Evolutionary conservation across 1,140 invertebrate genomes (phyloP).

Genomic region (Drosophila sulfurigaster): DNA sequence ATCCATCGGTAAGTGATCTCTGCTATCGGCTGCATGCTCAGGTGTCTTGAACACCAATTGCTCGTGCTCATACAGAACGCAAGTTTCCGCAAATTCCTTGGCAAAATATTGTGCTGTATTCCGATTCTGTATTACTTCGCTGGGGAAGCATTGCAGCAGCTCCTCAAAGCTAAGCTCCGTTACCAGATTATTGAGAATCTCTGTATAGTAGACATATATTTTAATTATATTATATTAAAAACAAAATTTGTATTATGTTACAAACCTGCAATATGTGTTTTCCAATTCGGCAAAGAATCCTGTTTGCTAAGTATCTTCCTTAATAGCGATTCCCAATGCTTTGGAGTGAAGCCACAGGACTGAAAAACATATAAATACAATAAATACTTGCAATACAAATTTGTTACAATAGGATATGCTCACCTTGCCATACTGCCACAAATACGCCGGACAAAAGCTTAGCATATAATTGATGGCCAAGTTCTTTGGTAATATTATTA

Average conservation of each 20-base stretch:
- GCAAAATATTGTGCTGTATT: conserved; percentile 73
- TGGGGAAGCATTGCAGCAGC: conserved; percentile 80
- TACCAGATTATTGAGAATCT: conserved; percentile 80
- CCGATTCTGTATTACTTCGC: conserved; percentile 73
- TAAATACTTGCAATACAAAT: background rate
- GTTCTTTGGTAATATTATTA: conserved; percentile 79
- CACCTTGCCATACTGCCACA: conserved; percentile 83
- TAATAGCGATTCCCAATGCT: conserved; percentile 79
- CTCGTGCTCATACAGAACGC: conserved; percentile 71
- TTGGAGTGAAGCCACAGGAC: conserved; percentile 79
- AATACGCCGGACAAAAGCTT: conserved; percentile 73
- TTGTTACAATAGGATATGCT: background rate
- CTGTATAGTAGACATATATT: conserved; percentile 37
- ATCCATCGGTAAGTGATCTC: conserved; percentile 77
- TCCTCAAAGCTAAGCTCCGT: conserved; percentile 78
- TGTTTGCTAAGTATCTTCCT: conserved; percentile 80
- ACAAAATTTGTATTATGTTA: background rate
- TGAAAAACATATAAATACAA: conserved; percentile 23
- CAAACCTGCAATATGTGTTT: conserved; percentile 71
- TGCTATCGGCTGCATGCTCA: conserved; percentile 39
- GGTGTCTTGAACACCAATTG: conserved; percentile 63
- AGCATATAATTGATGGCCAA: conserved; percentile 81
- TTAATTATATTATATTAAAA: background rate
- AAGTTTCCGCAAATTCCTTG: conserved; percentile 77
- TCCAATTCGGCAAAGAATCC: conserved; percentile 75